phyloP scores from a whole-genome alignment of 2,113 vertebrate genomes.

The Corvus moneduloides region DNA sequence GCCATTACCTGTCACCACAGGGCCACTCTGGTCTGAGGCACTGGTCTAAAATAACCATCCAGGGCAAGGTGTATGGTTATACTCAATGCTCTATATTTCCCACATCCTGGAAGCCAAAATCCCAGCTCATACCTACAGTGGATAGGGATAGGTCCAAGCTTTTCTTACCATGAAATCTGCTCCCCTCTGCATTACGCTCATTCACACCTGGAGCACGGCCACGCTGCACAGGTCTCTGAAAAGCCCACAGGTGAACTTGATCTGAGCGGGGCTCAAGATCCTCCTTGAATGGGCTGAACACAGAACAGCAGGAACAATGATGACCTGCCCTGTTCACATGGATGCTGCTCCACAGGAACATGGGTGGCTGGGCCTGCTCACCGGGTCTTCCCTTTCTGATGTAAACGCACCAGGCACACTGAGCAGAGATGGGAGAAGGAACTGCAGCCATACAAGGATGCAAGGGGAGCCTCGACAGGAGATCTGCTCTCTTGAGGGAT shows the following conservation, averaged over 20 bases:
- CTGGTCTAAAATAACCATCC: neutral
- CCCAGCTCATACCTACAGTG: neutral
- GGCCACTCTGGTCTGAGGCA: neutral
- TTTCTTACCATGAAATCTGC: neutral
- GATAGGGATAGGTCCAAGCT: neutral
- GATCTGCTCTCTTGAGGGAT: neutral
- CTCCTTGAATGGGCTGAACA: neutral
- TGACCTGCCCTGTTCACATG: fast-evolving
- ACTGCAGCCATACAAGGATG: neutral
- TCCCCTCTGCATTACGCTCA: neutral
- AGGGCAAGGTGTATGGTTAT: neutral
- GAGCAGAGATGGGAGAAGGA: neutral
- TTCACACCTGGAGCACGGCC: neutral
- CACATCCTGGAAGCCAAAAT: neutral
- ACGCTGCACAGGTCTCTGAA: neutral
- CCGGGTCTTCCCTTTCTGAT: fast-evolving
- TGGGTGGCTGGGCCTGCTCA: neutral
- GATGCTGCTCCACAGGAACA: neutral
- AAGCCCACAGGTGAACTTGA: neutral
- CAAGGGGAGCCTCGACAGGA: neutral
- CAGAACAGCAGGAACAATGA: neutral
- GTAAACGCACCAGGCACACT: too few relatives aligned
- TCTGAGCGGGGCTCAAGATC: neutral
- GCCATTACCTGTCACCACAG: neutral
- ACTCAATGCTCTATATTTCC: neutral